Evolutionary conservation across 2,888 invertebrate genomes (phyloP), one percentile per base, ranked within the genome.

Genomic region (Adineta ricciae): DNA sequence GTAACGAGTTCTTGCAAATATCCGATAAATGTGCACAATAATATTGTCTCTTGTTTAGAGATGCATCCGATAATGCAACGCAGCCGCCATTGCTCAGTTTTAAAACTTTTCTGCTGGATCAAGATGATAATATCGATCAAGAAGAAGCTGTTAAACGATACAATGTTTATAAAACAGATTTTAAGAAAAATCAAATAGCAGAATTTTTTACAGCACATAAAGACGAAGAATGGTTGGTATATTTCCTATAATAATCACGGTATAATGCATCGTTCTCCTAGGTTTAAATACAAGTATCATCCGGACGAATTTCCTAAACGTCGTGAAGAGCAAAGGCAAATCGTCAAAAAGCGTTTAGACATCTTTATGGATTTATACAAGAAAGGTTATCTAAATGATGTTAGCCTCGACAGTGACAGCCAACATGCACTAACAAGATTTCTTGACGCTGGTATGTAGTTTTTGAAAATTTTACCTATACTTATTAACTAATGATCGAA

Each of bases 221-320:
- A 92, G 98, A 99, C 89, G 98, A 99, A 91, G 99, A 99, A 94
- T 99, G 99, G 99, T 98, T 93, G 92, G 94, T 83, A 54, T 5
- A 83, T n/a, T 83, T n/a, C n/a, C n/a, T n/a, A n/a, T n/a, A n/a
- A n/a, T n/a, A n/a, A n/a, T n/a, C n/a, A n/a, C n/a, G n/a, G n/a
- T n/a, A n/a, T n/a, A n/a, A n/a, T n/a, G n/a, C n/a, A n/a, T n/a
- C n/a, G n/a, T n/a, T n/a, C n/a, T n/a, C n/a, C n/a, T 87, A 99
- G 99, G 98, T 99, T 99, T 93, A 96, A 97, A 92, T 94, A 95
- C 88, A 98, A 98, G 92, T 99, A 98, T 90, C 98, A 99, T 91
- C 99, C 99, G 5, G 96, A 96, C 91, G 97, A 98, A 89, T 95
- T 95, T 84, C 93, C 94, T 50, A 96, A 94, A 90, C 92, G 95